phyloP scores from a whole-genome alignment of 2,797 vertebrate genomes.

The Platalea minor region DNA sequence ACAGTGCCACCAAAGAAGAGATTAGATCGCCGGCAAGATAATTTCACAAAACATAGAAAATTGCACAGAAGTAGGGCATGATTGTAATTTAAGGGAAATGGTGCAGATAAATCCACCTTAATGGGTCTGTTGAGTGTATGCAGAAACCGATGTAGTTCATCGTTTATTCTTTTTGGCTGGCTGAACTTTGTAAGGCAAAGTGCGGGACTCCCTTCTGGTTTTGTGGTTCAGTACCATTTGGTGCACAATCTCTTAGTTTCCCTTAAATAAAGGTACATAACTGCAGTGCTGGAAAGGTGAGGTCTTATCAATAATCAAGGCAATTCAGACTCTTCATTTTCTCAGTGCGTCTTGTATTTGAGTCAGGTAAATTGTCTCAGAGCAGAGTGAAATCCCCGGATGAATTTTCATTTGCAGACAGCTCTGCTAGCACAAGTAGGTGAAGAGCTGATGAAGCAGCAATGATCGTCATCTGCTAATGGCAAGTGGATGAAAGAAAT shows the following conservation, averaged over 20 bases:
- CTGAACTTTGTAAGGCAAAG: slow-evolving; percentile 57
- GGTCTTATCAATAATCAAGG: not conserved
- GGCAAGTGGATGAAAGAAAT: not conserved
- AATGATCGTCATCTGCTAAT: not conserved
- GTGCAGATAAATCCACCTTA: slow-evolving; percentile 79
- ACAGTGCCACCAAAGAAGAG: not conserved
- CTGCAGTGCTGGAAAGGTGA: slow-evolving; percentile 30
- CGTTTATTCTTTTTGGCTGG: slow-evolving; percentile 68
- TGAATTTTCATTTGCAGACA: slow-evolving; percentile 9
- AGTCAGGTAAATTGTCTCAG: not conserved
- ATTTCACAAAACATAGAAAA: slow-evolving; percentile 71
- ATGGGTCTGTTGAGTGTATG: slow-evolving; percentile 69
- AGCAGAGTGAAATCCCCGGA: not conserved
- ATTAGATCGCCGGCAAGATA: not conserved
- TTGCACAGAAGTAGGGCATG: slow-evolving; percentile 55
- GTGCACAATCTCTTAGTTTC: not conserved
- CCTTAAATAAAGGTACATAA: slow-evolving; percentile 30
- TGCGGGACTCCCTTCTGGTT: not conserved
- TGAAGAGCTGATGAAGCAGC: not conserved
- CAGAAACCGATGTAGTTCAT: slow-evolving; percentile 56
- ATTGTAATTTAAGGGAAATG: slow-evolving; percentile 77
- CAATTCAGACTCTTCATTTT: slow-evolving; percentile 1
- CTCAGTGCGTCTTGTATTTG: not conserved
- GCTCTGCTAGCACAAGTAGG: not conserved
- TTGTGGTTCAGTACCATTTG: slow-evolving; percentile 38